A percentile compares a stretch with the other conserved stretches of the same genome.
phyloP scores from a whole-genome alignment of 1,140 invertebrate genomes.

The Bombus cullumanus region DNA sequence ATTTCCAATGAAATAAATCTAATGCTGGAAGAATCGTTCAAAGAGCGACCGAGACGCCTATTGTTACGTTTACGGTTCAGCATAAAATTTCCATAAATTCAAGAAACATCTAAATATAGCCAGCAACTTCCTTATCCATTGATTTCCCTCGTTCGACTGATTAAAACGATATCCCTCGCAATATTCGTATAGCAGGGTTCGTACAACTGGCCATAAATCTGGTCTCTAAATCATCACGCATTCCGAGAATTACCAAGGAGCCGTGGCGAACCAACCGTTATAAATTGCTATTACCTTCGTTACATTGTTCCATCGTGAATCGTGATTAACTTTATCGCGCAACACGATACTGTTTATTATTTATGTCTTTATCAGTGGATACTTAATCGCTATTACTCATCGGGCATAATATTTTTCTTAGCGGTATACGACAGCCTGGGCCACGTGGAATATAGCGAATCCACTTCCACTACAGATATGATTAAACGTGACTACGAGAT shows the following conservation, averaged over 20 bases:
- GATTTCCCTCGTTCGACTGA: neutral
- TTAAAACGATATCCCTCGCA: neutral
- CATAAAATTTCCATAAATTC: neutral
- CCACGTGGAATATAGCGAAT: neutral
- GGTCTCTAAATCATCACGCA: conserved; percentile 7
- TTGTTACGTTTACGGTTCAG: neutral
- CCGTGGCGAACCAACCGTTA: neutral
- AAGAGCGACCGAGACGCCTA: neutral
- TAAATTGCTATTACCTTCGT: conserved; percentile 13
- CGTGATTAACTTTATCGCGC: conserved; percentile 7
- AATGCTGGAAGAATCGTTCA: neutral
- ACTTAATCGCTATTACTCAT: too few relatives aligned
- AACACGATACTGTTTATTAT: neutral
- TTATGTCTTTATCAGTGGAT: conserved; percentile 2
- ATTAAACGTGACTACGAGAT: neutral
- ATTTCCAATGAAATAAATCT: neutral
- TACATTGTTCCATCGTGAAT: neutral
- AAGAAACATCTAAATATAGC: neutral
- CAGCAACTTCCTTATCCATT: neutral
- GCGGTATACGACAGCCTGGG: neutral
- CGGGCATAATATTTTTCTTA: neutral
- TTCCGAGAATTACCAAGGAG: conserved; percentile 15
- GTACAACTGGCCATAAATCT: neutral
- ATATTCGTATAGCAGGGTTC: neutral
- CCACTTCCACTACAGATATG: neutral